These are phyloP conservation scores for Ypsolopha scabrella DNA, from an alignment of 2,888 invertebrate genomes.

Conservation along the genomic window DNA sequence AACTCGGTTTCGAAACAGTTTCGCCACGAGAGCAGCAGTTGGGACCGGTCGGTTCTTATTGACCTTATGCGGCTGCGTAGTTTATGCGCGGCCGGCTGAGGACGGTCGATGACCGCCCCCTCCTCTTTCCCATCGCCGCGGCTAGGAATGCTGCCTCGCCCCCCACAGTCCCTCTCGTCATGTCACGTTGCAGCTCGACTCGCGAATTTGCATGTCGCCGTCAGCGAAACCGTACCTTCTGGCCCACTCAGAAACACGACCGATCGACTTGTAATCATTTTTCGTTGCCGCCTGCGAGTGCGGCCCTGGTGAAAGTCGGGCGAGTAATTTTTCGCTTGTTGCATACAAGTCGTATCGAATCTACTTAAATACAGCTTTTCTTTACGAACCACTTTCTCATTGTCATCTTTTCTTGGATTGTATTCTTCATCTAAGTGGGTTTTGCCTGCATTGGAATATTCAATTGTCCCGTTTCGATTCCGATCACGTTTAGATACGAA, in stretches of 20 bases:
- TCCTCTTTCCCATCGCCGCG: conserved; percentile 21
- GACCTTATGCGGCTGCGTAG: conserved; percentile 67
- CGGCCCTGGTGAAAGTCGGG: conserved; percentile 24
- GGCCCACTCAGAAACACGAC: conserved; percentile 22
- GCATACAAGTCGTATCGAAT: no score
- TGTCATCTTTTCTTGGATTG: no score
- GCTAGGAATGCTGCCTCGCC: conserved; percentile 49
- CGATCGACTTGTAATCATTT: conserved; percentile 14
- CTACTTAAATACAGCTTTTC: background rate
- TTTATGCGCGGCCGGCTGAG: conserved; percentile 59
- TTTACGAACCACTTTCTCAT: background rate
- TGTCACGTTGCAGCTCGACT: conserved; percentile 58
- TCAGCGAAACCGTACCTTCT: conserved; percentile 12
- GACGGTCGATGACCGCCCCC: conserved; percentile 65
- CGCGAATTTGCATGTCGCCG: conserved; percentile 54
- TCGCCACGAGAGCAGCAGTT: conserved; percentile 7
- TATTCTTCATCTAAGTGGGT: no score
- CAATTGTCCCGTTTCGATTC: background rate
- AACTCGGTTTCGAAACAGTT: conserved; percentile 38
- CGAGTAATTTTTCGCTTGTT: conserved; percentile 15
- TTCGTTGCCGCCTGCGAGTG: conserved; percentile 11
- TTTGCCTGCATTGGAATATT: conserved; percentile 15
- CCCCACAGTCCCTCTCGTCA: conserved; percentile 31
- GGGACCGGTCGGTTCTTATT: conserved; percentile 22
- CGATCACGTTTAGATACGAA: conserved; percentile 2